phyloP scores from a whole-genome alignment of 2,888 invertebrate species.

The Orthosia gracilis region DNA sequence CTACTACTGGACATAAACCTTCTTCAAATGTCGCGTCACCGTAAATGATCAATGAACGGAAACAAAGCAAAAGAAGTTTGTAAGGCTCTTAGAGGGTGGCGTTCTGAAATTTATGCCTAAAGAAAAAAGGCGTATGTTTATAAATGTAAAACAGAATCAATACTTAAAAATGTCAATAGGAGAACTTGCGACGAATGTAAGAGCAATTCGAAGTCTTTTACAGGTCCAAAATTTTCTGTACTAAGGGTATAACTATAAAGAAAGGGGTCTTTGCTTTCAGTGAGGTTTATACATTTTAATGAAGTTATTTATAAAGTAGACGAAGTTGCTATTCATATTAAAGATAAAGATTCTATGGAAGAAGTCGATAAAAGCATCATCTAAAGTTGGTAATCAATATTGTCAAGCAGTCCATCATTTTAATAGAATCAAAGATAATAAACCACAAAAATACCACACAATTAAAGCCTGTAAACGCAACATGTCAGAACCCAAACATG shows the following conservation, averaged over 20 bases:
- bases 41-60: too few species aligned
- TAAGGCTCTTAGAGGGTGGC: too few species aligned
- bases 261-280: neutral
- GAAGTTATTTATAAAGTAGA: neutral
- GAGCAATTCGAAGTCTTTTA: too few species aligned
- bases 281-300: neutral
- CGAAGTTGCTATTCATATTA: neutral
- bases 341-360: neutral
- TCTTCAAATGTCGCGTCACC: neutral
- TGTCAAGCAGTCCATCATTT: neutral
- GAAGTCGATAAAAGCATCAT: neutral
- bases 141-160: too few species aligned
- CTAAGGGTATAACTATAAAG: neutral
- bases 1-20: neutral
- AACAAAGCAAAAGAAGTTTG: too few species aligned
- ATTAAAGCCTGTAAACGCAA: slow-evolving; percentile 1
- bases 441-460: neutral
- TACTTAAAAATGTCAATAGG: too few species aligned
- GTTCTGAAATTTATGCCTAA: too few species aligned
- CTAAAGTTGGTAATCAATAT: neutral
- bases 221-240: too few species aligned
- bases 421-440: neutral
- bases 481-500: slow-evolving; percentile 12
- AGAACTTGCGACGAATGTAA: too few species aligned
- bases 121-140: too few species aligned